Evolutionary conservation across 2,113 vertebrate species (phyloP).

Genomic region (Casuarius casuarius): DNA sequence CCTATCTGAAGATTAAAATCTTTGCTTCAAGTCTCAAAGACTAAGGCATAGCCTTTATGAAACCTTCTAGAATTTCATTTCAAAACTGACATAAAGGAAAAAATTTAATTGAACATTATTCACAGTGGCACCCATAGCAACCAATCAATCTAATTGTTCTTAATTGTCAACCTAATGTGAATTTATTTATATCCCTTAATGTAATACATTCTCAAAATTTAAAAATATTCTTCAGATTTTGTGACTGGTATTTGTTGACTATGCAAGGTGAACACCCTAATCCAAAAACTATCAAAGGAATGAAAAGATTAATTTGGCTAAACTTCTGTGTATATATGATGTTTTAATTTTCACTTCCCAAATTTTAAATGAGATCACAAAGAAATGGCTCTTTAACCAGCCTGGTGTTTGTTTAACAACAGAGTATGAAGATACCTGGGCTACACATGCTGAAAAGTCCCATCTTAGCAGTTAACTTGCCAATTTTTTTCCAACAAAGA

Average conservation of each 20-base stretch:
- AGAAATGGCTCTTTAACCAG: not conserved
- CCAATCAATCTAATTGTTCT: not conserved
- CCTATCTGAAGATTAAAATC: not conserved
- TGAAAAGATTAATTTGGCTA: not conserved
- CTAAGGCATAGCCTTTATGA: not conserved
- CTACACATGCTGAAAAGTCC: not conserved
- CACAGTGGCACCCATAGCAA: not conserved
- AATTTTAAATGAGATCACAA: not conserved
- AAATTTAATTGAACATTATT: not conserved
- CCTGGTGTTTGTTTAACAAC: not conserved
- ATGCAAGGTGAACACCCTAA: not conserved
- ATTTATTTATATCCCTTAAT: not conserved
- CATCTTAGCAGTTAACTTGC: not conserved
- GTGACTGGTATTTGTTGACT: not conserved
- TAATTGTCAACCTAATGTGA: not conserved
- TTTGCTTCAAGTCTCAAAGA: not conserved
- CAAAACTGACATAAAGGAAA: not conserved
- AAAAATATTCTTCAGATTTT: not conserved
- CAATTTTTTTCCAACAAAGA: not conserved
- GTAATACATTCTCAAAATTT: not conserved
- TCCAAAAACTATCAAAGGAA: not conserved
- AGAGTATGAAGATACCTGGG: not conserved
- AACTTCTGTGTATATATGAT: not conserved
- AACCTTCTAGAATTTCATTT: not conserved
- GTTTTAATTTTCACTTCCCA: not conserved